Conservation (phyloP, 2,797 vertebrate species). For the Liasis olivaceus region DNA sequence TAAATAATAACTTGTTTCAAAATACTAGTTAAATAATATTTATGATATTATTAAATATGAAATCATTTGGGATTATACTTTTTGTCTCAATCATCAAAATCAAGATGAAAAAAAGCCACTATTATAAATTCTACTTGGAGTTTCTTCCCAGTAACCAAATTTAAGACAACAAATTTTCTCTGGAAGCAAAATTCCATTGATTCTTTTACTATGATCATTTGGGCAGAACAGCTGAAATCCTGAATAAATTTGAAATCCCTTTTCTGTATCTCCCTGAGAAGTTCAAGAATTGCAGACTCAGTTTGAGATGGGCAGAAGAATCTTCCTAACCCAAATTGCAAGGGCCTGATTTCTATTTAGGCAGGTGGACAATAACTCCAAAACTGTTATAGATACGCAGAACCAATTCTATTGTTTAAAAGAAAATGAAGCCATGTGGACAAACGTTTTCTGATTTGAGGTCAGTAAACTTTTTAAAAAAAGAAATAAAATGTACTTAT, state of each 20-base stretch:
- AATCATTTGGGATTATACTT: neutral
- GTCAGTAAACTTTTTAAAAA: neutral
- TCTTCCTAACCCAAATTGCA: neutral
- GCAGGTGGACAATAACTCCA: neutral
- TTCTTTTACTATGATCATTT: neutral
- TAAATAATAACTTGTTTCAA: neutral
- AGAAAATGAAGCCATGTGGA: neutral
- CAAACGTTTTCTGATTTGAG: neutral
- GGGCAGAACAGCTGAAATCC: neutral
- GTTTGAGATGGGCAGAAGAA: neutral
- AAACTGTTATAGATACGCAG: neutral
- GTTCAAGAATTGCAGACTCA: neutral
- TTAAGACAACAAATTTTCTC: neutral
- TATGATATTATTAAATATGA: too few species aligned
- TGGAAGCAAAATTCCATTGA: neutral
- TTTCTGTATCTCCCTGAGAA: neutral
- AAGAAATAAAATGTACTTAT: neutral
- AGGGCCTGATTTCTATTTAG: neutral
- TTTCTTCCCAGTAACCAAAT: neutral
- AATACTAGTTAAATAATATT: neutral
- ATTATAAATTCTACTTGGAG: neutral
- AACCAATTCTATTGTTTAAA: neutral
- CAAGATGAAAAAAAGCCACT: neutral
- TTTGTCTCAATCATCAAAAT: neutral
- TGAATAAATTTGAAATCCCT: neutral